Evolutionary conservation across 2,888 invertebrate species (phyloP).

Genomic region (Sicus ferrugineus): DNA sequence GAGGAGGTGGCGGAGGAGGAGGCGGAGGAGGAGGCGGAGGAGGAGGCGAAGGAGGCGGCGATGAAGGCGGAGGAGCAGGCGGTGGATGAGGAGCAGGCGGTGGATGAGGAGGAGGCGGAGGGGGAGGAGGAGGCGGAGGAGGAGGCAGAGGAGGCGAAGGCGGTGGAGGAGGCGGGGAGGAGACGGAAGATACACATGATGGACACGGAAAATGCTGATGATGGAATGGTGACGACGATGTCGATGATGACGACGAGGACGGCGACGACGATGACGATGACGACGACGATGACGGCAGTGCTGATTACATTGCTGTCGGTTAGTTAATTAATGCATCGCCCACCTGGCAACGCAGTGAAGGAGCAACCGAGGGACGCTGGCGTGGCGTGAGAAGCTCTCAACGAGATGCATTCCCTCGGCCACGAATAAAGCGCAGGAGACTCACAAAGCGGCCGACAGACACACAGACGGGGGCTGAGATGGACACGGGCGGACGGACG

Average conservation of each 20-base stretch:
- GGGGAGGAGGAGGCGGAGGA: background rate
- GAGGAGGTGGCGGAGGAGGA: too few species aligned
- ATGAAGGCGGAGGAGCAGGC: too few species aligned
- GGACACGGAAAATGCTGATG: background rate
- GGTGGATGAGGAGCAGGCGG: too few species aligned
- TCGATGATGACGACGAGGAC: background rate
- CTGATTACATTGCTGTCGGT: background rate
- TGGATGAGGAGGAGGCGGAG: too few species aligned
- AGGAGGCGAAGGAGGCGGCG: too few species aligned
- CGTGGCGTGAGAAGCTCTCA: background rate
- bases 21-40: too few species aligned
- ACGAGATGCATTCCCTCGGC: background rate
- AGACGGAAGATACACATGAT: background rate
- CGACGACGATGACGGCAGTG: background rate
- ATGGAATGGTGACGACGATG: background rate
- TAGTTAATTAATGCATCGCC: slow-evolving; percentile 24
- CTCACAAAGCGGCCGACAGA: background rate
- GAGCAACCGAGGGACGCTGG: background rate
- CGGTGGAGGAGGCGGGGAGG: background rate
- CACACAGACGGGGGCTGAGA: too few species aligned
- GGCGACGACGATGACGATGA: background rate
- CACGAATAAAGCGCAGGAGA: background rate
- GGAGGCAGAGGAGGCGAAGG: background rate
- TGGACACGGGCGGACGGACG: background rate
- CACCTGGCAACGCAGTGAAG: background rate